Evolutionary conservation across 2,113 vertebrate genomes (phyloP).

Genomic region (Stegastes partitus): DNA sequence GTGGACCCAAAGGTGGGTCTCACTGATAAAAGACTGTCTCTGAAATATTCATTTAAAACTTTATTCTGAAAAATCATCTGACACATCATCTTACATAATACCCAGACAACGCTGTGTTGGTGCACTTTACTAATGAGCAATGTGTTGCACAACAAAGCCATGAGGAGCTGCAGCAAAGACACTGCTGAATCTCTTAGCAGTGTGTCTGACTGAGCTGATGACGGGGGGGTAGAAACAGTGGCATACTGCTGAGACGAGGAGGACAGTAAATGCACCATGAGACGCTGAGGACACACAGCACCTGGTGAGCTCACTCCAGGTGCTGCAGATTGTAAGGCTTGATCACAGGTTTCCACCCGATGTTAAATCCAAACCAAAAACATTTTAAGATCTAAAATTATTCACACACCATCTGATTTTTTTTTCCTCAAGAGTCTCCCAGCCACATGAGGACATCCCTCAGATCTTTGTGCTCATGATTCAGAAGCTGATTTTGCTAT

Average conservation of each 20-base stretch:
- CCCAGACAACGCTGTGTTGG: neutral
- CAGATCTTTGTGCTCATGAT: neutral
- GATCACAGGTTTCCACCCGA: too few species aligned
- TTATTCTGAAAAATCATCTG: neutral
- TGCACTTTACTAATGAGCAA: slow-evolving; percentile 3
- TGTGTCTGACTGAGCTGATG: neutral
- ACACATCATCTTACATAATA: neutral
- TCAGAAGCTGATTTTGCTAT: slow-evolving; percentile 12
- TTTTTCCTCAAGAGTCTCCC: neutral
- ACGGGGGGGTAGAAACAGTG: too few species aligned
- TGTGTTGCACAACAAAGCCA: neutral
- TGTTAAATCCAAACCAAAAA: too few species aligned
- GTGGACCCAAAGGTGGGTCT: neutral
- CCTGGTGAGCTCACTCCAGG: neutral
- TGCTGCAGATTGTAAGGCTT: neutral
- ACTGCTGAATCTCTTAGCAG: neutral
- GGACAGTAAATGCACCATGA: neutral
- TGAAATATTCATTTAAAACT: too few species aligned
- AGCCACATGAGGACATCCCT: neutral
- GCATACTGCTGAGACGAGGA: neutral
- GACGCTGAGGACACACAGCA: neutral
- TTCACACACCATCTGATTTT: too few species aligned
- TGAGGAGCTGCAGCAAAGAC: neutral
- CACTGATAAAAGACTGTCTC: neutral
- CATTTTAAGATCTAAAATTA: too few species aligned